phyloP scores from a whole-genome alignment of 2,888 invertebrate genomes.

The Nemurella pictetii region DNA sequence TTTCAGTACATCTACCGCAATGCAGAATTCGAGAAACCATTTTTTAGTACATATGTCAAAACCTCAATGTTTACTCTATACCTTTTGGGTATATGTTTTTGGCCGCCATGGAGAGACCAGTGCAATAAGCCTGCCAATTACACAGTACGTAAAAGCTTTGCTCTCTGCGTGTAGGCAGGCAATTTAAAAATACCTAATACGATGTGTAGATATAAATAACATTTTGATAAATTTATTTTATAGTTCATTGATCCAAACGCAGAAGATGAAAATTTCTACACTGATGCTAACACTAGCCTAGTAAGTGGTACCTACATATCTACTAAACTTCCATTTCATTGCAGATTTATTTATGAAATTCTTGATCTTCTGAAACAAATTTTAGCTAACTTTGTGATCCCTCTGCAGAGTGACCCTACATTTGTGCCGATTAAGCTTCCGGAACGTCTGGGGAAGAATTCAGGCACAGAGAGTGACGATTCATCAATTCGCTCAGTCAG shows the following conservation, averaged over 20 bases:
- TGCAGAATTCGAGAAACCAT: slow-evolving; percentile 88
- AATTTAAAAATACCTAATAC: too few species aligned
- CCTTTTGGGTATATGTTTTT: slow-evolving; percentile 83
- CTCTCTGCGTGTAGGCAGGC: neutral
- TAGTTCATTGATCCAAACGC: slow-evolving; percentile 75
- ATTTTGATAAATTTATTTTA: slow-evolving; percentile 44
- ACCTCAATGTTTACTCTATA: slow-evolving; percentile 93
- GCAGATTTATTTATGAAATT: neutral
- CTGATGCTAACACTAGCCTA: slow-evolving; percentile 67
- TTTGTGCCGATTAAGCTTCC: slow-evolving; percentile 86
- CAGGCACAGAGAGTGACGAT: slow-evolving; percentile 83
- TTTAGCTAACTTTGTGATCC: slow-evolving; percentile 36
- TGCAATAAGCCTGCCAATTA: slow-evolving; percentile 74
- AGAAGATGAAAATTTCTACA: slow-evolving; percentile 79
- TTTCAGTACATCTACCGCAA: slow-evolving; percentile 83
- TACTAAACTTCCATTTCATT: neutral
- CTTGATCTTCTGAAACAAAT: neutral
- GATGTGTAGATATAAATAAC: neutral
- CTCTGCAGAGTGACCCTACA: slow-evolving; percentile 80
- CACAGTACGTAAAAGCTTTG: slow-evolving; percentile 60
- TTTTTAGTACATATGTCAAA: slow-evolving; percentile 93
- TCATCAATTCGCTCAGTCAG: slow-evolving; percentile 83
- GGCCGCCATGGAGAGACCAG: slow-evolving; percentile 87
- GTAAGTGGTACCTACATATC: slow-evolving; percentile 54
- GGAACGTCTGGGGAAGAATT: slow-evolving; percentile 66